Evolutionary conservation across 2,797 vertebrate species (phyloP), one percentile per base, ranked within the genome.

Genomic region (Poeciliopsis paucimaculata): DNA sequence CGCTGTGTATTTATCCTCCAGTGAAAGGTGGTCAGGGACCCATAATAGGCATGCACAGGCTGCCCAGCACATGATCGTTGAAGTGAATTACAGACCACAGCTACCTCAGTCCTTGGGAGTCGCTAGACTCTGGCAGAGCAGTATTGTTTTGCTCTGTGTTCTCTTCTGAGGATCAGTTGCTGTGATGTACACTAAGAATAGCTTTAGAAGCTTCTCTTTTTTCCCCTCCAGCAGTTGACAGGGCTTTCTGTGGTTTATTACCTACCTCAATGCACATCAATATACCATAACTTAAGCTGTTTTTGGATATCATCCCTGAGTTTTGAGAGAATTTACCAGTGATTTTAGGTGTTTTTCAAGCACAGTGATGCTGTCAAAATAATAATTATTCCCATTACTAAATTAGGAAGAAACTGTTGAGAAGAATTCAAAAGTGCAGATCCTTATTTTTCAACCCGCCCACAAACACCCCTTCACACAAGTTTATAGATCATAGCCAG

Each of bases 361-460:
- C 82, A 46, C 12, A 79, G 77, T 75, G 83, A 92, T 84, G 70
- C 85, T 80, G 76, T 72, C 84, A 80, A 91, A 92, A 95, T 91
- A 93, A 94, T 93, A 94, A 92, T 94, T 74, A 87, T 84, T 82
- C 60, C 26, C 84, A 92, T 96, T 91, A 94, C 94, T 94, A 94
- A 53, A 53, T 90, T 41, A 45, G 77, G 5, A 31, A 81, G 75
- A 83, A 89, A 90, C 84, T 34, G 73, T 68, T 26, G 55, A 28
- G 47, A 74, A 77, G 68, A 84, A 86, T 77, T 89, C 71, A 91
- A 89, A 90, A 87, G 91, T 84, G 82, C 77, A 49, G 72, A 62
- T 53, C 75, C 62, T 72, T 75, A 70, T 68, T 70, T 70, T 13
- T n/a, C 39, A 41, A 43, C 9, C 20, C 55, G 82, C 60, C 16